Base-by-base conservation (phyloP, 53 echinoderm and acorn worm species). In the Henricia sp. region DNA sequence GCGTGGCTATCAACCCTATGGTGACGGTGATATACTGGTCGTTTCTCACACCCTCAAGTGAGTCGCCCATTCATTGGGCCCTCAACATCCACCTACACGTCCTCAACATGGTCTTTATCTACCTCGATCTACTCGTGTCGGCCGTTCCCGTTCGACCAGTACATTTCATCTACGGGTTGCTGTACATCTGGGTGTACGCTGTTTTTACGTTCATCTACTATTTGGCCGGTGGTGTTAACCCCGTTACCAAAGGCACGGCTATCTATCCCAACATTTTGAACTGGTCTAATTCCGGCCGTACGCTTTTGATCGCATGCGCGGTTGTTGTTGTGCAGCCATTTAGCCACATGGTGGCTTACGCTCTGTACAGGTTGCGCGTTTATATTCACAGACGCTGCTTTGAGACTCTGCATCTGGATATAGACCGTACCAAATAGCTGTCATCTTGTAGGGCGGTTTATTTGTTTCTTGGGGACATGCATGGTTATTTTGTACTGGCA, bases 81-180 rank as follows among this genome's bases (percentile, higher is more conserved):
- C 12, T 68, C 6, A 72, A 88, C 73, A 40, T 91, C 24, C 77
- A 94, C 56, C 50, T 83, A 0, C 91, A 89, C 62, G 85, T 82
- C 46, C 68, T 94, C 21, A 94, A 94, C 82, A 83, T 82, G 26
- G 74, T 72, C 37, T 68, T 88, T 14, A 88, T 94, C 67, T 17
- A 72, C 1, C 19, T 72, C 29, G 90, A 89, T 14, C 75, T 89
- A 1, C 5, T 85, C 4, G 12, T 89, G 0, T 67, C 85, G 6
- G 70, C 84, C 30, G 43, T 88, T n/a, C 87, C 91, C 1, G 87
- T 91, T 1, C 90, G 91, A 19, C 74, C 75, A 43, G 88, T 74
- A 20, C 93, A 93, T 64, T 74, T 91, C 67, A 36, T 93, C 82
- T 93, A 93, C 66, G 88, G 90, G n/a, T 41, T 78, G 41, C 14